phyloP scores from a whole-genome alignment of 2,113 vertebrate genomes.

The Corydoras sp. region DNA sequence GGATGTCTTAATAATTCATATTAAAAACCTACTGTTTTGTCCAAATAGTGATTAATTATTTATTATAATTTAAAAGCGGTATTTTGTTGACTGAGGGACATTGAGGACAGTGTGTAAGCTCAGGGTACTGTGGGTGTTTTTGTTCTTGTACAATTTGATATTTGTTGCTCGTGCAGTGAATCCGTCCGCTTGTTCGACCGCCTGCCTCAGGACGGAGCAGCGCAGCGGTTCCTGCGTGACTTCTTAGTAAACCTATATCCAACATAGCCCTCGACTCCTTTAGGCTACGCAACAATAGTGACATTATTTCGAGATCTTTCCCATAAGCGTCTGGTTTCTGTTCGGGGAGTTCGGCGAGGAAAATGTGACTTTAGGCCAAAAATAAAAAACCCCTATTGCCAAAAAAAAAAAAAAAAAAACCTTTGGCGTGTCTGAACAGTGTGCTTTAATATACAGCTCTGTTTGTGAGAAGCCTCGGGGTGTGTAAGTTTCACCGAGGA shows the following conservation, averaged over 20 bases:
- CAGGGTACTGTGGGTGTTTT: no score
- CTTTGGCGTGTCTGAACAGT: not conserved
- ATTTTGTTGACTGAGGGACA: no score
- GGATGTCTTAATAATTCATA: no score
- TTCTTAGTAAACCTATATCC: not conserved
- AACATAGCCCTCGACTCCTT: not conserved
- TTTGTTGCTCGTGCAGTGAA: no score
- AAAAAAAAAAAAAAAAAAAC: no score
- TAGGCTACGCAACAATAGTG: slow-evolving; percentile 7
- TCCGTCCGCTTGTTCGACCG: slow-evolving; percentile 19
- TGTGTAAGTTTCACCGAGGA: slow-evolving; percentile 4
- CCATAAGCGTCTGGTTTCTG: not conserved
- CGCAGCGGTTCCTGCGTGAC: not conserved
- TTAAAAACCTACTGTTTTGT: no score
- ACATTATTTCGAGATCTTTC: not conserved
- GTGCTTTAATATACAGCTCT: not conserved
- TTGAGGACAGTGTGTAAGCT: no score
- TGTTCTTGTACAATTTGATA: no score
- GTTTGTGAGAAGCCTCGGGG: not conserved
- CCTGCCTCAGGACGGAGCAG: not conserved
- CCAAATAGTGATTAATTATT: no score
- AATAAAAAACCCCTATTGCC: no score
- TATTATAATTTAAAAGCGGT: no score
- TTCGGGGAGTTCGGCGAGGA: not conserved
- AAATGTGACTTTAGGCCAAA: not conserved